Conservation (phyloP, 1,140 invertebrate genomes). For the Halictus rubicundus region DNA sequence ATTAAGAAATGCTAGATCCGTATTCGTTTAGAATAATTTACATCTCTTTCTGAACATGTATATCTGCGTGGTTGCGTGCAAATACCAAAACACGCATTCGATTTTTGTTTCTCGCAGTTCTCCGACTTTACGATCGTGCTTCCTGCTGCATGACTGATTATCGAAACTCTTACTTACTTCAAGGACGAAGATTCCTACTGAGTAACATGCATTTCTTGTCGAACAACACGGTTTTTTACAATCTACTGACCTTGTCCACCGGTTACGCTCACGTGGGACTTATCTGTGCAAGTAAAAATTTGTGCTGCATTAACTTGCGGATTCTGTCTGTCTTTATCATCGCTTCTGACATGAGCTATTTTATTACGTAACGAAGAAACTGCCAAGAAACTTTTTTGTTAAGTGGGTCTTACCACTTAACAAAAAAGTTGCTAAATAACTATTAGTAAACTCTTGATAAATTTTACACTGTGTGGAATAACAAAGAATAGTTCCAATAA, state of each 20-base stretch:
- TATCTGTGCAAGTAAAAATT: neutral
- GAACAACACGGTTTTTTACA: conserved; percentile 1
- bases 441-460: too few species aligned
- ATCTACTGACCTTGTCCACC: neutral
- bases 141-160: conserved; percentile 25
- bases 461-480: too few species aligned
- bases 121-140: conserved; percentile 1
- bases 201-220: conserved; percentile 23
- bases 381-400: too few species aligned
- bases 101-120: conserved; percentile 15
- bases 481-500: too few species aligned
- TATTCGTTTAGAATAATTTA: neutral
- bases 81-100: conserved; percentile 17
- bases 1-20: too few species aligned
- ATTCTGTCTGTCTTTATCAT: neutral
- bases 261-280: neutral
- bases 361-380: too few species aligned
- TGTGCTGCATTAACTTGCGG: neutral
- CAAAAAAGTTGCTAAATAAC: too few species aligned
- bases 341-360: too few species aligned
- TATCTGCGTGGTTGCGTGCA: too few species aligned
- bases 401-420: too few species aligned
- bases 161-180: conserved; percentile 47
- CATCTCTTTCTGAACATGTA: neutral
- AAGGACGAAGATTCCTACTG: conserved; percentile 36